phyloP scores from a whole-genome alignment of 2,888 invertebrate genomes.

The Scrobipalpa costella region DNA sequence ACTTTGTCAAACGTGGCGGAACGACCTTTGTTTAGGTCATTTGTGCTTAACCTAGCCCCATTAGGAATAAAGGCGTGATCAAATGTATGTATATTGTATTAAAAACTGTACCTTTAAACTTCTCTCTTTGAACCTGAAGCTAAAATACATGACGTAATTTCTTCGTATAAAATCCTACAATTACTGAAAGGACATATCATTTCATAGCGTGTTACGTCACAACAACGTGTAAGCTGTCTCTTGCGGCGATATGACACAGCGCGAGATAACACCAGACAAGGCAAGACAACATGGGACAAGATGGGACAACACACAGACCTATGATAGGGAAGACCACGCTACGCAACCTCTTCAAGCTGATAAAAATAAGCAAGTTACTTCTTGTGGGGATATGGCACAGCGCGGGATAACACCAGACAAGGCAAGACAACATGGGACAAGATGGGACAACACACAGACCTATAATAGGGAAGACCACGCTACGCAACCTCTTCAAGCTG shows the following conservation, averaged over 20 bases:
- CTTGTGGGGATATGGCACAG: conserved; percentile 6
- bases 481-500: too few relatives aligned
- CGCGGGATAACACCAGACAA: conserved; percentile 11
- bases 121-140: not conserved
- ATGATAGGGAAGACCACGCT: too few relatives aligned
- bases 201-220: conserved; percentile 12
- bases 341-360: too few relatives aligned
- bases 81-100: not conserved
- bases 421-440: conserved; percentile 6
- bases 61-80: too few relatives aligned
- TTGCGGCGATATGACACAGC: conserved; percentile 10
- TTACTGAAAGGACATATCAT: conserved; percentile 15
- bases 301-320: not conserved
- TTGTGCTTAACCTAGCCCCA: too few relatives aligned
- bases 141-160: not conserved
- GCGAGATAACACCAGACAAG: conserved; percentile 9
- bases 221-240: conserved; percentile 20
- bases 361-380: conserved; percentile 8
- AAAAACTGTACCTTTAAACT: not conserved
- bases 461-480: too few relatives aligned
- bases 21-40: too few relatives aligned
- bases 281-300: conserved; percentile 6
- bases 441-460: not conserved
- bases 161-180: conserved; percentile 8
- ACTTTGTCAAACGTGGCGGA: too few relatives aligned